Evolutionary conservation across 2,113 vertebrate genomes (phyloP).

Genomic region (Semnopithecus entellus): DNA sequence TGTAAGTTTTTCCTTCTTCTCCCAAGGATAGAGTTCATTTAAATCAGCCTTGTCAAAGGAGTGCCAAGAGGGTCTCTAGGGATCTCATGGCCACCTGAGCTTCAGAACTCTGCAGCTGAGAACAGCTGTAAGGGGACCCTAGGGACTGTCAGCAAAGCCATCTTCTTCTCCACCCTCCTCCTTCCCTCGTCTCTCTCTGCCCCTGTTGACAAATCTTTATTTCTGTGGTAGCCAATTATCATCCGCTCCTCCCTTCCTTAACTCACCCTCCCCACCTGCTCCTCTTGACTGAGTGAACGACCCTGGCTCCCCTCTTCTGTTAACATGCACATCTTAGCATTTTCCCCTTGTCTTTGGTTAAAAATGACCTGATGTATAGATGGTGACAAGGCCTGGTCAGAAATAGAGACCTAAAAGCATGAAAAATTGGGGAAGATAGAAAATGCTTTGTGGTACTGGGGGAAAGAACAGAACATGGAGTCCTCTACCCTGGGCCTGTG

Average conservation of each 20-base stretch:
- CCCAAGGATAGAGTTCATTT: conserved; percentile 14
- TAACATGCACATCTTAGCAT: neutral
- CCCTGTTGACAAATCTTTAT: conserved; percentile 40
- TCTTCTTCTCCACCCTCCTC: neutral
- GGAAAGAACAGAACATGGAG: neutral
- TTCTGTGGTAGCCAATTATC: conserved; percentile 18
- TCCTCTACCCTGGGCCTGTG: neutral
- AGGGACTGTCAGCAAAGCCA: conserved; percentile 42
- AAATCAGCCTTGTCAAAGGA: conserved; percentile 29
- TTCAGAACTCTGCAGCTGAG: conserved; percentile 36
- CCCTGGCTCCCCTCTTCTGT: neutral
- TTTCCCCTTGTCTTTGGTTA: neutral
- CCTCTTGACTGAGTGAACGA: neutral
- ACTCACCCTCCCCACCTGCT: neutral
- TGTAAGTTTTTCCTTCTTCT: neutral
- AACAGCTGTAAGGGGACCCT: conserved; percentile 45
- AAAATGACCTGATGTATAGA: neutral
- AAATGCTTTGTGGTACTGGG: neutral
- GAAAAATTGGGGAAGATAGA: neutral
- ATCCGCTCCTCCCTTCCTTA: conserved; percentile 29
- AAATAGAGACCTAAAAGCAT: neutral
- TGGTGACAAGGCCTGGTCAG: neutral
- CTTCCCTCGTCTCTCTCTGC: neutral
- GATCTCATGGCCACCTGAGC: conserved; percentile 60
- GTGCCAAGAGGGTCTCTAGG: conserved; percentile 56